Evolutionary conservation across 2,113 vertebrate species (phyloP).

Genomic region (Agapornis roseicollis): DNA sequence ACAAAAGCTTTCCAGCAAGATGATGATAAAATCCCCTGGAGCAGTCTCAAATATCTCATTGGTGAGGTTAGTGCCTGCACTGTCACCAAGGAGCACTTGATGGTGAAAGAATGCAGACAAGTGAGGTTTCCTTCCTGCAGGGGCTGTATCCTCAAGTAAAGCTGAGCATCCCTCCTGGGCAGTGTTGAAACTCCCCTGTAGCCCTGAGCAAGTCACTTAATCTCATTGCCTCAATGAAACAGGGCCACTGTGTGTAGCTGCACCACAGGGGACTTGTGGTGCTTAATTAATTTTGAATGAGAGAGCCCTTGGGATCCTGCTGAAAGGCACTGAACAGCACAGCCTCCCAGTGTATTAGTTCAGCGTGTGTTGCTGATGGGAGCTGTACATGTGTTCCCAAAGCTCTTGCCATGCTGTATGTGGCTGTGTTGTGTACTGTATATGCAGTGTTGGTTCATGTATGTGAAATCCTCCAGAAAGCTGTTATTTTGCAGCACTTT

Average conservation of each 20-base stretch:
- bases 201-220: background rate
- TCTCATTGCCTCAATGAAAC: background rate
- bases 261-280: background rate
- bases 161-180: background rate
- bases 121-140: background rate
- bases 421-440: background rate
- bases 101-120: background rate
- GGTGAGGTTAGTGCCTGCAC: slow-evolving; percentile 83
- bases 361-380: fast-evolving
- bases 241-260: background rate
- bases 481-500: background rate
- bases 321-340: background rate
- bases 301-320: background rate
- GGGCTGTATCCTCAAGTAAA: background rate
- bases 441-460: background rate
- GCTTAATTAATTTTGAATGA: background rate
- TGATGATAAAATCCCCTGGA: slow-evolving; percentile 89
- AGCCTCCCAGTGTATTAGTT: background rate
- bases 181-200: background rate
- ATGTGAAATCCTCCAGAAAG: background rate
- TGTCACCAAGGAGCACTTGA: background rate
- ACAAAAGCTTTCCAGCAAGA: slow-evolving; percentile 85
- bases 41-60: slow-evolving; percentile 92
- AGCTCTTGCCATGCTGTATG: background rate
- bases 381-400: background rate